These are phyloP conservation scores for Drosophila burlai DNA, from an alignment of 1,140 invertebrate species.

Conservation along the genomic window DNA sequence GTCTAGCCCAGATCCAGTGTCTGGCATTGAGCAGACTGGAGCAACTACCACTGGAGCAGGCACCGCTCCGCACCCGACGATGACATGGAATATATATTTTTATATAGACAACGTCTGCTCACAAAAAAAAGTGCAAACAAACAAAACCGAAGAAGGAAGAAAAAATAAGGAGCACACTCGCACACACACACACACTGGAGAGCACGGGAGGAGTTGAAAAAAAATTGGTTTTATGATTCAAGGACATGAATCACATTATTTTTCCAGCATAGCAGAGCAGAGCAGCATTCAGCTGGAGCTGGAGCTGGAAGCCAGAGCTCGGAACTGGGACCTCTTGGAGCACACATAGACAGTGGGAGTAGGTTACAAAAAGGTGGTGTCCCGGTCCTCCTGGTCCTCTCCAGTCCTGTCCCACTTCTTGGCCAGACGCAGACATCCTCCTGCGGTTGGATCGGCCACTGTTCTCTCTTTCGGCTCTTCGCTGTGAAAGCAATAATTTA, in stretches of 20 bases:
- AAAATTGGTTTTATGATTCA: slow-evolving; percentile 83
- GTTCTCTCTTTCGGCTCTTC: slow-evolving; percentile 63
- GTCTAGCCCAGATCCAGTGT: slow-evolving; percentile 61
- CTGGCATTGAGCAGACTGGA: slow-evolving; percentile 59
- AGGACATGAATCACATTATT: slow-evolving; percentile 84
- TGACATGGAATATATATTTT: slow-evolving; percentile 78
- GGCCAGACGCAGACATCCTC: slow-evolving; percentile 43
- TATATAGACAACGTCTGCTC: slow-evolving; percentile 81
- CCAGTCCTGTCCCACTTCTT: slow-evolving; percentile 36
- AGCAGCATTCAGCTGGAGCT: slow-evolving; percentile 4
- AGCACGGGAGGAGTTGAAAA: slow-evolving; percentile 65
- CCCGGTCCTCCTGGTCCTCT: slow-evolving; percentile 1
- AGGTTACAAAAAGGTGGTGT: slow-evolving; percentile 60
- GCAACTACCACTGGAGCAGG: slow-evolving; percentile 40
- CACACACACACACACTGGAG: slow-evolving; percentile 21
- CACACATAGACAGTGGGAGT: slow-evolving; percentile 70
- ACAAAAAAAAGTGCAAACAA: slow-evolving; percentile 77
- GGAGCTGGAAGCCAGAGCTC: neutral
- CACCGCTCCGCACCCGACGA: slow-evolving; percentile 63
- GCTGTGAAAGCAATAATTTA: slow-evolving; percentile 79
- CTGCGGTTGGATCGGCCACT: slow-evolving; percentile 69
- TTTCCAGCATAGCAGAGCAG: slow-evolving; percentile 69
- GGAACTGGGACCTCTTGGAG: slow-evolving; percentile 43
- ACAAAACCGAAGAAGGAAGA: slow-evolving; percentile 58
- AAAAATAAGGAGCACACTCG: slow-evolving; percentile 65